Evolutionary conservation across 2,888 invertebrate species (phyloP).

Genomic region (Cheilosia variabilis): DNA sequence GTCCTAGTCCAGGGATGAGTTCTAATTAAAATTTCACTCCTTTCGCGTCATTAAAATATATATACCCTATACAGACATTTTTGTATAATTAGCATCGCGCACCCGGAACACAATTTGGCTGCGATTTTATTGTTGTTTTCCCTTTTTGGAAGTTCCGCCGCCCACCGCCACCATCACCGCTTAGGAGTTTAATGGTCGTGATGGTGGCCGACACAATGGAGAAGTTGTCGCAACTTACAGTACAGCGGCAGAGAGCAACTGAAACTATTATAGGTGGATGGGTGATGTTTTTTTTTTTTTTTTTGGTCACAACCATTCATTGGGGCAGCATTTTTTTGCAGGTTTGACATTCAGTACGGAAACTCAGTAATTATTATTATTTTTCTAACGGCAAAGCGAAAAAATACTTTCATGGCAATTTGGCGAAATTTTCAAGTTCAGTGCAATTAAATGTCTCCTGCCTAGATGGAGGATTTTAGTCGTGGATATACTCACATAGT

Average conservation of each 20-base stretch:
- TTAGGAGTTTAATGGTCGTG: constrained; percentile 60
- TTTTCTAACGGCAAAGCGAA: not conserved
- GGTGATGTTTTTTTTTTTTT: not conserved
- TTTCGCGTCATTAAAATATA: constrained; percentile 74
- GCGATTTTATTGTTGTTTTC: constrained; percentile 71
- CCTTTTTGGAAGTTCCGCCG: constrained; percentile 57
- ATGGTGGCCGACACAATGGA: constrained; percentile 41
- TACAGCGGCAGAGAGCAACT: not conserved
- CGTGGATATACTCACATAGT: too few relatives aligned
- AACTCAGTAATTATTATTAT: constrained; percentile 13
- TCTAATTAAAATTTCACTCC: constrained; percentile 76
- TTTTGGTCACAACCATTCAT: not conserved
- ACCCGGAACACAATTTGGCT: constrained; percentile 74
- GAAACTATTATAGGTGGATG: constrained; percentile 46
- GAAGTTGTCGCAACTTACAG: constrained; percentile 33
- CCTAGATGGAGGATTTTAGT: too few relatives aligned
- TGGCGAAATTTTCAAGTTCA: too few relatives aligned
- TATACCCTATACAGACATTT: constrained; percentile 47
- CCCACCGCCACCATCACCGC: constrained; percentile 35
- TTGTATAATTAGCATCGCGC: constrained; percentile 74
- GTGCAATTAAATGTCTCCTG: too few relatives aligned
- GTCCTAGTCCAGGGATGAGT: constrained; percentile 54
- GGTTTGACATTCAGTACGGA: constrained; percentile 18
- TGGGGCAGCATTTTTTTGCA: not conserved
- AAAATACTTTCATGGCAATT: too few relatives aligned